Evolutionary conservation across 2,113 vertebrate species (phyloP).

Genomic region (Bubo blakistoni): DNA sequence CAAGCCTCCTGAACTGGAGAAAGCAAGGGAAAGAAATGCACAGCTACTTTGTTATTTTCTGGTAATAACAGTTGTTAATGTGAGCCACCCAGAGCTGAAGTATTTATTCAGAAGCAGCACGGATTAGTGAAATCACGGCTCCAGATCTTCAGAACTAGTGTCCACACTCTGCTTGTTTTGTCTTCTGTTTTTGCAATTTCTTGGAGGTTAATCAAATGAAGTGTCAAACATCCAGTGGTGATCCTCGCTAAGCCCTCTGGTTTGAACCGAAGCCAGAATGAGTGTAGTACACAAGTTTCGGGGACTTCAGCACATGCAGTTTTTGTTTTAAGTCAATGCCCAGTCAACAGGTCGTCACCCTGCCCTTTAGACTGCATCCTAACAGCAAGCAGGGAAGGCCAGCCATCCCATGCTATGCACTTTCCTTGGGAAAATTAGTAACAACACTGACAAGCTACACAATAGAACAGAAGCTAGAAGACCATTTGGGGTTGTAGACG

Average conservation of each 20-base stretch:
- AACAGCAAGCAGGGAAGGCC: neutral
- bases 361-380: neutral
- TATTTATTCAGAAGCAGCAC: neutral
- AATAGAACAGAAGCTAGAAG: conserved; percentile 42
- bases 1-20: neutral
- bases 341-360: neutral
- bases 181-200: neutral
- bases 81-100: neutral
- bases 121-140: neutral
- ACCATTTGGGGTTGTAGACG: conserved; percentile 54
- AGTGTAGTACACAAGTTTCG: neutral
- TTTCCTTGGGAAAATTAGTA: conserved; percentile 1
- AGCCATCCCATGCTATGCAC: neutral
- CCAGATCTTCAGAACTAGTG: neutral
- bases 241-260: neutral
- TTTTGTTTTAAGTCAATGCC: neutral
- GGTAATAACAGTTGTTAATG: neutral
- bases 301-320: neutral
- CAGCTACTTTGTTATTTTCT: neutral
- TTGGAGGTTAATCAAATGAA: neutral
- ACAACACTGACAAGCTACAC: conserved; percentile 34
- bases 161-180: neutral
- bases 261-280: neutral
- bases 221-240: neutral
- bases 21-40: neutral